These are phyloP conservation scores for Calidris pugnax DNA, from an alignment of 2,113 vertebrate species.

Conservation along the genomic window DNA sequence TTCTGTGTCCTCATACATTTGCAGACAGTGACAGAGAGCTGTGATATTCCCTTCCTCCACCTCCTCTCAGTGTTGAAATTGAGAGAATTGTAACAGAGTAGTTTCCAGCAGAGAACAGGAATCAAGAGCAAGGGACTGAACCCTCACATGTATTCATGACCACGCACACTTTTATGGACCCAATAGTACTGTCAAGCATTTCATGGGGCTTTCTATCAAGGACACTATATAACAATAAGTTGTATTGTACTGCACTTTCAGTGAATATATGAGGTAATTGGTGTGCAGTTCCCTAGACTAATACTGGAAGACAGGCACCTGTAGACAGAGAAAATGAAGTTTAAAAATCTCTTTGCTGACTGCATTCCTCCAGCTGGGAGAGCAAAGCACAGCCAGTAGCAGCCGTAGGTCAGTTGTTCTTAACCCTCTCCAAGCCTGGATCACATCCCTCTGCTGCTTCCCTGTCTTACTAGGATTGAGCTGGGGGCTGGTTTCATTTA, in stretches of 20 bases:
- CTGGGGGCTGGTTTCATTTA: neutral
- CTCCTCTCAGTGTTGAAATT: slow-evolving; percentile 39
- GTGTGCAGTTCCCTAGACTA: slow-evolving; percentile 63
- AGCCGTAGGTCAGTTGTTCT: neutral
- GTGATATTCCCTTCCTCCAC: slow-evolving; percentile 52
- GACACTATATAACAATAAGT: slow-evolving; percentile 60
- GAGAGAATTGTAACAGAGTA: slow-evolving; percentile 55
- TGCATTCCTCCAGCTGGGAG: neutral
- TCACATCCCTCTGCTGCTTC: neutral
- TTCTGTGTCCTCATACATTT: neutral
- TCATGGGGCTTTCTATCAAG: slow-evolving; percentile 50
- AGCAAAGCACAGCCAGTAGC: neutral
- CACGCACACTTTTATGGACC: slow-evolving; percentile 63
- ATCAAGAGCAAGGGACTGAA: slow-evolving; percentile 50
- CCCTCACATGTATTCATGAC: slow-evolving; percentile 55
- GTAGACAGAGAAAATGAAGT: slow-evolving; percentile 55
- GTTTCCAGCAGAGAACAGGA: slow-evolving; percentile 67
- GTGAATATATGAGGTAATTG: slow-evolving; percentile 67
- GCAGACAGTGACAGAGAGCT: slow-evolving; percentile 43
- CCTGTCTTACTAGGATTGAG: neutral
- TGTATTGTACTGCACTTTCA: slow-evolving; percentile 63
- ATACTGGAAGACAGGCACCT: slow-evolving; percentile 53
- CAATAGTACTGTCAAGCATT: slow-evolving; percentile 56
- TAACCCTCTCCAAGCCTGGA: neutral
- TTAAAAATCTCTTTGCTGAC: slow-evolving; percentile 48